Percentiles rank a stretch among this genome's conserved stretches.
These are phyloP conservation scores for Tetramorium simillimum DNA, from an alignment of 1,140 invertebrate species.

Conservation along the genomic window DNA sequence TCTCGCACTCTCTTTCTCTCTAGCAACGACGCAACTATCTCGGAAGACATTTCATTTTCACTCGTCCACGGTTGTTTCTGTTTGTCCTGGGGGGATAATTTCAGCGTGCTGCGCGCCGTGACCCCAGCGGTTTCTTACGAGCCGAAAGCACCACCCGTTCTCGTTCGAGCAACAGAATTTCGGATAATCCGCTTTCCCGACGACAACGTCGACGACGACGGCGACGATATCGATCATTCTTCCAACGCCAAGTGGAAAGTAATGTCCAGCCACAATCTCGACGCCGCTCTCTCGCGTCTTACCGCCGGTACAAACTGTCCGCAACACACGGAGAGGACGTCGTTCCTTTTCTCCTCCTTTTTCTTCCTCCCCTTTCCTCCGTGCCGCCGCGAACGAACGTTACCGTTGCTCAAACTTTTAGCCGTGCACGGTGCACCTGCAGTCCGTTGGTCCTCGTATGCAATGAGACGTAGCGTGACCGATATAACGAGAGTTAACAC, in stretches of 20 bases:
- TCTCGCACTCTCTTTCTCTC: conserved; percentile 41
- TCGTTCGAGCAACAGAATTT: conserved; percentile 8
- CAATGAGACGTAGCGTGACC: background rate
- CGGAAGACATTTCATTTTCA: conserved; percentile 81
- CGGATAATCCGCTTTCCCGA: background rate
- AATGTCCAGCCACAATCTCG: conserved; percentile 5
- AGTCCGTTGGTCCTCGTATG: conserved; percentile 14
- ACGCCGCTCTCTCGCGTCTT: background rate
- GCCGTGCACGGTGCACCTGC: background rate
- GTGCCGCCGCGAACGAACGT: background rate
- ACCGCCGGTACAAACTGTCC: background rate
- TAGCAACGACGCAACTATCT: conserved; percentile 77
- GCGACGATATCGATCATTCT: conserved; percentile 57
- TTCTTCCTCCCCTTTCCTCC: background rate
- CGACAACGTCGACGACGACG: background rate
- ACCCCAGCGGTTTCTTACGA: conserved; percentile 33
- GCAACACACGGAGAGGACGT: background rate
- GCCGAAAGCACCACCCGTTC: conserved; percentile 17
- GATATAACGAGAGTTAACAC: background rate
- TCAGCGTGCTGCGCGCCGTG: conserved; percentile 23
- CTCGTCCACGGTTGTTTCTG: conserved; percentile 60
- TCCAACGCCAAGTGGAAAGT: conserved; percentile 28
- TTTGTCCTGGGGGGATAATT: conserved; percentile 49
- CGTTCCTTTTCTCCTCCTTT: background rate
- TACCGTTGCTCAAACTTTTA: conserved; percentile 30